Conservation (phyloP, 2,113 vertebrate species). For the Bubo scandiacus region DNA sequence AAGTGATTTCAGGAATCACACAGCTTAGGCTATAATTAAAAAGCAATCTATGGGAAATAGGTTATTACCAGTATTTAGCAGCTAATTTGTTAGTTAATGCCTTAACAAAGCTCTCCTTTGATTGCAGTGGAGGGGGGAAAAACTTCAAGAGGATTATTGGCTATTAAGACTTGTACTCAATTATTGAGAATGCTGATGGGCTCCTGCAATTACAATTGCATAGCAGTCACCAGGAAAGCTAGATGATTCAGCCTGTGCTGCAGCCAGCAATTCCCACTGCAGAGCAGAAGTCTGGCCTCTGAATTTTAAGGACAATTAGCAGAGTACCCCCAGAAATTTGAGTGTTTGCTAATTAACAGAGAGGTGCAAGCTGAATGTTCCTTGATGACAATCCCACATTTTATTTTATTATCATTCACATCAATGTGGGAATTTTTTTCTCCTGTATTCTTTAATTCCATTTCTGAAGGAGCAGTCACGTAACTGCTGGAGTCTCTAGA, state of each 20-base stretch:
- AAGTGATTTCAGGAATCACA: constrained; percentile 9
- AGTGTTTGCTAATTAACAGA: neutral
- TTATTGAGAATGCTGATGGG: constrained; percentile 9
- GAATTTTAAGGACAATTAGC: neutral
- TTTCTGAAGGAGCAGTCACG: neutral
- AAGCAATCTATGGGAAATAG: constrained; percentile 47
- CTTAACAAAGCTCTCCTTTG: constrained; percentile 53
- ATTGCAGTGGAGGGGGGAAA: constrained; percentile 1
- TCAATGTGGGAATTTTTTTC: neutral
- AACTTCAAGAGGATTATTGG: constrained; percentile 56
- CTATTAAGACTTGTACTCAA: constrained; percentile 36
- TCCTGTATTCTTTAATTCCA: neutral
- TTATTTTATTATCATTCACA: neutral
- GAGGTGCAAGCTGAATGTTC: neutral
- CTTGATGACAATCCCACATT: neutral
- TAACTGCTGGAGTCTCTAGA: neutral
- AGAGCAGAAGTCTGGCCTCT: neutral
- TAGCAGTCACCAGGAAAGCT: neutral
- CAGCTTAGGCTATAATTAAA: constrained; percentile 44
- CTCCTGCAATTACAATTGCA: neutral
- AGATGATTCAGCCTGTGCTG: neutral
- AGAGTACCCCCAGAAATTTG: neutral
- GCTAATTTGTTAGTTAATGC: constrained; percentile 53
- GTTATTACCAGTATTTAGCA: constrained; percentile 51
- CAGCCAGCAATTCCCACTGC: neutral